Percentiles rank a stretch among this genome's conserved stretches.
These are phyloP conservation scores for Clupea harengus DNA, from an alignment of 2,113 vertebrate genomes.

Conservation along the genomic window DNA sequence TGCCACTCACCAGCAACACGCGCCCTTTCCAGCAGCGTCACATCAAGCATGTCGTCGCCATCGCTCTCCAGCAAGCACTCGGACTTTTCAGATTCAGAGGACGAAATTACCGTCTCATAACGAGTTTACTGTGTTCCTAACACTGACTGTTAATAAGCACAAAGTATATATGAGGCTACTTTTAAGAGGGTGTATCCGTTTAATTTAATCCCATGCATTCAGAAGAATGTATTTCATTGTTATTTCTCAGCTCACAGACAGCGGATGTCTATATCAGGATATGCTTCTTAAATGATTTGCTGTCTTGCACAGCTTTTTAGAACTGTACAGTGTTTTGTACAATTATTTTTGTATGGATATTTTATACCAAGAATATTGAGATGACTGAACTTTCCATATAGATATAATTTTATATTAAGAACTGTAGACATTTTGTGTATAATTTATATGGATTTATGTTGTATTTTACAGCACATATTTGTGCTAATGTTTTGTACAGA, in stretches of 20 bases:
- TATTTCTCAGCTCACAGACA: slow-evolving; percentile 4
- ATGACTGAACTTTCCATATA: slow-evolving; percentile 52
- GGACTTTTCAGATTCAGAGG: slow-evolving; percentile 92
- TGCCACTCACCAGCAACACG: slow-evolving; percentile 63
- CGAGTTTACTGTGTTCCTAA: background rate
- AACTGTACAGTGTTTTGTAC: slow-evolving; percentile 77
- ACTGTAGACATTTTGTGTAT: slow-evolving; percentile 71
- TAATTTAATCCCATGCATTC: slow-evolving; percentile 28
- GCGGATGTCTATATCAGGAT: slow-evolving; percentile 19
- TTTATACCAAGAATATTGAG: slow-evolving; percentile 72
- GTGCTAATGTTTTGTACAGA: slow-evolving; percentile 72
- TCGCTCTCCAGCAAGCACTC: slow-evolving; percentile 88
- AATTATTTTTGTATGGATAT: slow-evolving; percentile 75
- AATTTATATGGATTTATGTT: slow-evolving; percentile 74
- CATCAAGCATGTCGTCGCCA: slow-evolving; percentile 75
- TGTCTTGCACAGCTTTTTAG: slow-evolving; percentile 74
- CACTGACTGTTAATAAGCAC: background rate
- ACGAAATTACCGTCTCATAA: slow-evolving; percentile 95
- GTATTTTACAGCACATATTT: slow-evolving; percentile 64
- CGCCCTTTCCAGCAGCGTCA: slow-evolving; percentile 62
- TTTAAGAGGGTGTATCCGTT: slow-evolving; percentile 20
- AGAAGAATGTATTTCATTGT: slow-evolving; percentile 22
- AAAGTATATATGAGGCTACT: background rate
- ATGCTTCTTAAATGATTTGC: slow-evolving; percentile 61
- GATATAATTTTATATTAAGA: slow-evolving; percentile 72